A percentile compares a stretch with the other conserved stretches of the same genome.
These are phyloP conservation scores for Argyrosomus japonicus DNA, from an alignment of 2,113 vertebrate genomes.

Conservation along the genomic window DNA sequence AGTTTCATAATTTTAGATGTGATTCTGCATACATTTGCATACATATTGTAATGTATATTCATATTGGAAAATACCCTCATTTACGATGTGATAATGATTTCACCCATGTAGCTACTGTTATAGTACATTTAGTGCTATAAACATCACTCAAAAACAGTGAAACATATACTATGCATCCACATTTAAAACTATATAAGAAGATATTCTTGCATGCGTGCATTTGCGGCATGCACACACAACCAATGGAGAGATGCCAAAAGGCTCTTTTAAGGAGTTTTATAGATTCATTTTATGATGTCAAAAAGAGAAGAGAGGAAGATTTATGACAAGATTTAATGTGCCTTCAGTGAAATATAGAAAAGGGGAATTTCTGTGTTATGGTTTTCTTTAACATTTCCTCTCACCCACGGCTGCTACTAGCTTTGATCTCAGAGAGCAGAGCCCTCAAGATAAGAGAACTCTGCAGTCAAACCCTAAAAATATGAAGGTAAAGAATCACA, in stretches of 20 bases:
- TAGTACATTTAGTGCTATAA: background rate
- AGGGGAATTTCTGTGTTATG: background rate
- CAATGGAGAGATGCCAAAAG: background rate
- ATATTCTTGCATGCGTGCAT: background rate
- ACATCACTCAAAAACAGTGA: background rate
- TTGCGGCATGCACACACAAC: background rate
- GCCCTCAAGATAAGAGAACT: background rate
- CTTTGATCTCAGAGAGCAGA: slow-evolving; percentile 24
- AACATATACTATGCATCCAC: background rate
- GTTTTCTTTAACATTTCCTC: background rate
- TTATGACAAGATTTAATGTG: background rate
- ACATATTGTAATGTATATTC: background rate
- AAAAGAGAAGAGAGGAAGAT: background rate
- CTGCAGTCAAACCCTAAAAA: slow-evolving; percentile 13
- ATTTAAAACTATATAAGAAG: background rate
- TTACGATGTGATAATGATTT: background rate
- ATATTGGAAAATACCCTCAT: no score
- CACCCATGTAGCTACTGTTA: background rate
- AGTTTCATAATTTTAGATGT: background rate
- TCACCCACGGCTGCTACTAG: background rate
- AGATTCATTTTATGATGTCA: background rate
- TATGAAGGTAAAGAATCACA: background rate
- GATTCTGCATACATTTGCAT: background rate
- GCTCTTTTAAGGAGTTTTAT: background rate
- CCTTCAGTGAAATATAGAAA: background rate